These are phyloP conservation scores for Bombus cullumanus DNA, from an alignment of 1,140 invertebrate species.

Conservation along the genomic window DNA sequence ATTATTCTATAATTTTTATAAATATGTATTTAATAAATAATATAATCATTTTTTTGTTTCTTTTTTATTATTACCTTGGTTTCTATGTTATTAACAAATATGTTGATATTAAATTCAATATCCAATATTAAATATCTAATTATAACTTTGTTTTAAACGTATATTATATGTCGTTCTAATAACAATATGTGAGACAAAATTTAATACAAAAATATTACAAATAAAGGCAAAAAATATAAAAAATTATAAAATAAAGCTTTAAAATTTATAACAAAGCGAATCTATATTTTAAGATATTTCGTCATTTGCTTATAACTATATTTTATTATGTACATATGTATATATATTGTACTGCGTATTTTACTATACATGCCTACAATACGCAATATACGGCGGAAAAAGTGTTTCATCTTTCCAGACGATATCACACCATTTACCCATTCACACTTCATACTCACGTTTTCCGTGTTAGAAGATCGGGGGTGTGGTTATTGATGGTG, in stretches of 20 bases:
- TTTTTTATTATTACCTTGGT: not conserved
- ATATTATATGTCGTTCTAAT: too few species aligned
- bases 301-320: not conserved
- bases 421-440: not conserved
- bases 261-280: not conserved
- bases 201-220: not conserved
- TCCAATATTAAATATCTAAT: not conserved
- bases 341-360: not conserved
- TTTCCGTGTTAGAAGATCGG: slow-evolving; percentile 24
- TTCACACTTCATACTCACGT: not conserved
- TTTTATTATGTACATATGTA: not conserved
- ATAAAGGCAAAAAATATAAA: not conserved
- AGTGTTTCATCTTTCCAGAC: slow-evolving; percentile 6
- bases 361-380: not conserved
- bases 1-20: too few species aligned
- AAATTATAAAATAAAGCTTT: not conserved
- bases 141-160: too few species aligned
- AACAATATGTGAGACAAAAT: not conserved
- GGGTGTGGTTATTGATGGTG: slow-evolving; percentile 38
- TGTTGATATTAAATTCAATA: not conserved
- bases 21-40: too few species aligned
- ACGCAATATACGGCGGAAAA: slow-evolving; percentile 30
- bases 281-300: not conserved
- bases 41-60: not conserved
- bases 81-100: not conserved